Evolutionary conservation across 2,113 vertebrate genomes (phyloP).

Genomic region (Corydoras sp.): DNA sequence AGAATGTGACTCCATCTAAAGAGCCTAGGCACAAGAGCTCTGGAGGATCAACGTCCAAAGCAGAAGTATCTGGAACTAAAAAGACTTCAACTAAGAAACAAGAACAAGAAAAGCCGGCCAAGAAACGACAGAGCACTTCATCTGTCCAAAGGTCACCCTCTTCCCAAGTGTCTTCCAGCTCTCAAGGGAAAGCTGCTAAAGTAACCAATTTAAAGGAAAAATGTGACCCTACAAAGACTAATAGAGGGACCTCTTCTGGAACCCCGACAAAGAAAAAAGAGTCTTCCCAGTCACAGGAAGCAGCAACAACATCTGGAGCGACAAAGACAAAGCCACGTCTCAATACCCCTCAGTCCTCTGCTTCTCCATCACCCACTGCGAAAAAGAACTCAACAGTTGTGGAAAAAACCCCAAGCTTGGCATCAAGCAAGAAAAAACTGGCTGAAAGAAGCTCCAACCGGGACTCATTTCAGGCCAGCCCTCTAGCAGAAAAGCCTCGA

Average conservation of each 20-base stretch:
- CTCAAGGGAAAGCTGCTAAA: conserved; percentile 69
- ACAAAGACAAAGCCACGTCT: conserved; percentile 71
- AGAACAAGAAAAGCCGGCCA: conserved; percentile 73
- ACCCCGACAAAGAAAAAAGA: conserved; percentile 71
- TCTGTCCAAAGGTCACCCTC: conserved; percentile 63
- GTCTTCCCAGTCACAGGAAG: conserved; percentile 55
- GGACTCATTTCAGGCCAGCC: conserved; percentile 78
- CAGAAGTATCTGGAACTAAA: conserved; percentile 60
- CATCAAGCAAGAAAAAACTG: conserved; percentile 68
- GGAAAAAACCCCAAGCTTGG: conserved; percentile 52
- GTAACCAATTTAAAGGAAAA: conserved; percentile 64
- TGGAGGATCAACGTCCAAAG: conserved; percentile 58
- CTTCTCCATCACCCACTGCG: conserved; percentile 66
- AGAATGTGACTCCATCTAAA: conserved; percentile 80
- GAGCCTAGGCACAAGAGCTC: conserved; percentile 70
- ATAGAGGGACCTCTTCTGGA: conserved; percentile 65
- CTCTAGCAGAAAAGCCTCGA: conserved; percentile 69
- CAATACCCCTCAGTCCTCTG: conserved; percentile 59
- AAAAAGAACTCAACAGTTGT: conserved; percentile 60
- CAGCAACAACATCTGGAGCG: conserved; percentile 37
- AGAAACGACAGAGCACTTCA: conserved; percentile 72
- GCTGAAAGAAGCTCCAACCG: conserved; percentile 77
- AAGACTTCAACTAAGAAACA: conserved; percentile 61
- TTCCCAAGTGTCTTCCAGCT: conserved; percentile 65
- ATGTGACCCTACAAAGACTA: conserved; percentile 62